Percentiles rank a stretch among this genome's conserved stretches.
Conservation (phyloP, 2,113 vertebrate species). For the Melanerpes formicivorus region DNA sequence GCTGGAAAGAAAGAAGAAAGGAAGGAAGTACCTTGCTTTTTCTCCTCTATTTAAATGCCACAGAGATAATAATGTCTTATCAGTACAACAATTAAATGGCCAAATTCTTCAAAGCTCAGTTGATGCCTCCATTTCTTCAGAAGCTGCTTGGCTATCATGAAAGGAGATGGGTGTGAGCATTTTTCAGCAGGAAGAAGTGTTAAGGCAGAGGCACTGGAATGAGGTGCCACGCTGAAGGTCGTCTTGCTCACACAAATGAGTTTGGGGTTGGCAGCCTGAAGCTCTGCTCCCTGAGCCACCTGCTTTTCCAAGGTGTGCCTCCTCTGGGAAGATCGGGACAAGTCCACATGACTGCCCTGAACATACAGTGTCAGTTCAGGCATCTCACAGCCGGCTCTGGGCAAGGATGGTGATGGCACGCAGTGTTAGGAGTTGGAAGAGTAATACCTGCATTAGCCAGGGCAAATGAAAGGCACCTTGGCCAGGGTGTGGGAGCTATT, state of each 20-base stretch:
- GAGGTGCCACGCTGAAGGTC: background rate
- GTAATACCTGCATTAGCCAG: background rate
- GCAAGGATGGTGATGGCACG: background rate
- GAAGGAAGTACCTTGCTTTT: background rate
- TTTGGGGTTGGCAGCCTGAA: background rate
- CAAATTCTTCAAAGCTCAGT: background rate
- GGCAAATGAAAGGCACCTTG: background rate
- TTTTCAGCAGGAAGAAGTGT: background rate
- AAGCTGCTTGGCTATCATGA: background rate
- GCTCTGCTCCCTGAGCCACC: background rate
- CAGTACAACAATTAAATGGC: background rate
- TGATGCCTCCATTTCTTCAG: background rate
- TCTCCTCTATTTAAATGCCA: background rate
- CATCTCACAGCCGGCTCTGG: background rate
- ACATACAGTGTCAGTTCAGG: background rate
- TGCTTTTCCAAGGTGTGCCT: background rate
- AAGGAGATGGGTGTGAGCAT: background rate
- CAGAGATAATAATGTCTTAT: background rate
- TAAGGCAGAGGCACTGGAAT: background rate
- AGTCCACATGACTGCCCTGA: background rate
- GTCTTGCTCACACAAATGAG: too few species aligned
- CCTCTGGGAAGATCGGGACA: background rate
- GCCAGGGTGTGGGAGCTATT: background rate
- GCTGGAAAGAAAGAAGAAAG: background rate
- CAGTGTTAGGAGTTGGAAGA: background rate